phyloP scores from a whole-genome alignment of 2,888 invertebrate genomes.

The Automeris io region DNA sequence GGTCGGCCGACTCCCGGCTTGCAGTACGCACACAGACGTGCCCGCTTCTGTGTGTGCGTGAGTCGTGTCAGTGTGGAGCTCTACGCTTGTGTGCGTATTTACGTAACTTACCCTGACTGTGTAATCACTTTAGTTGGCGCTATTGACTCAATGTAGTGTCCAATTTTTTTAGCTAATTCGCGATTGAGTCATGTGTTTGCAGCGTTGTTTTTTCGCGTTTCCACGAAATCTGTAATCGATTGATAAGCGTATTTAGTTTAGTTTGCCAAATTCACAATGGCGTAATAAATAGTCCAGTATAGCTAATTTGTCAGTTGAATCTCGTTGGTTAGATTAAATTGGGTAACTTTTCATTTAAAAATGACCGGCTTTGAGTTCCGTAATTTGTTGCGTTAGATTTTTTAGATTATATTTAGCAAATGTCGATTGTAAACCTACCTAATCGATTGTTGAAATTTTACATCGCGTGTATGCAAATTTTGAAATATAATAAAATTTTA shows the following conservation, averaged over 20 bases:
- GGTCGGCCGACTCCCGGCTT: slow-evolving; percentile 63
- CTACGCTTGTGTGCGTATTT: slow-evolving; percentile 46
- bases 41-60: slow-evolving; percentile 13
- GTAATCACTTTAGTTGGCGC: slow-evolving; percentile 56
- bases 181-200: slow-evolving; percentile 65
- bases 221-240: slow-evolving; percentile 40
- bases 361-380: slow-evolving; percentile 5
- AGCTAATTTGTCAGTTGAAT: slow-evolving; percentile 14
- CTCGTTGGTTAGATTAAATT: slow-evolving; percentile 11
- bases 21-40: slow-evolving; percentile 47
- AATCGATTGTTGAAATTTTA: slow-evolving; percentile 5
- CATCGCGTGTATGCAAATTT: not conserved
- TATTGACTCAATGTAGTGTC: slow-evolving; percentile 68
- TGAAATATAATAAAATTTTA: not conserved
- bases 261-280: slow-evolving; percentile 35
- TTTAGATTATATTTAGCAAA: slow-evolving; percentile 6
- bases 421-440: slow-evolving; percentile 2
- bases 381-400: slow-evolving; percentile 9
- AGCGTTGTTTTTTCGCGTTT: slow-evolving; percentile 24
- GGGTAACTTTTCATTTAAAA: slow-evolving; percentile 10
- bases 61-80: slow-evolving; percentile 16
- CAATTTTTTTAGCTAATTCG: slow-evolving; percentile 66
- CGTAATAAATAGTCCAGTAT: slow-evolving; percentile 26
- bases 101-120: slow-evolving; percentile 62
- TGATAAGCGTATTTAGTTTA: slow-evolving; percentile 35